Evolutionary conservation across 53 echinoderm and acorn worm species (phyloP), one percentile per base, ranked within the genome.

Genomic region (Holothuria scabra): DNA sequence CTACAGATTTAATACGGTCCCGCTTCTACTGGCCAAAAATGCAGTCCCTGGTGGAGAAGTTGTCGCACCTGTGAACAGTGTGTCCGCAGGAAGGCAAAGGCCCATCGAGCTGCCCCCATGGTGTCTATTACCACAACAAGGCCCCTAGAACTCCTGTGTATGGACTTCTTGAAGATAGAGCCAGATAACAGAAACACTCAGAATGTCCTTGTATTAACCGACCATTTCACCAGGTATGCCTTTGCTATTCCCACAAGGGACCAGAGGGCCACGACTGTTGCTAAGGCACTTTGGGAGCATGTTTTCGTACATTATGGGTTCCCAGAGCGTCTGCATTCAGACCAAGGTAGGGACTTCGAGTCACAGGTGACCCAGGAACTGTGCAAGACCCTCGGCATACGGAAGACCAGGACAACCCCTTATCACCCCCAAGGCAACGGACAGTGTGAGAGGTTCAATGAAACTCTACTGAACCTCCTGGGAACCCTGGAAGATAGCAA

Each of bases 21-120:
- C 81, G 86, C 2, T 93, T 93, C 78, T 90, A 90, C 62, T 93
- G 90, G 90, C 88, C 93, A 0, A 66, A 28, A 55, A 87, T 90
- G 93, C 79, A 63, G 20, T 28, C 20, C 2, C 68, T 70, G 63
- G 85, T 92, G 6, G 90, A 90, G 38, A 38, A 85, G 41, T n/a
- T 83, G 66, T 37, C 41, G 46, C 5, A 83, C 37, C 7, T 83
- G 83, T 41, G 83, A 83, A 49, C 63, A 66, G 46, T 83, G 66
- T 29, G 64, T 83, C 22, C 19, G 48, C 22, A 32, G 83, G 83
- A 83, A 83, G 65, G 44, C 62, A 25, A 62, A 60, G 19, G 81
- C 62, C 11, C 8, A 14, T 1, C 32, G 62, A 59, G 67, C 82
- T 19, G 64, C 82, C 1, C 34, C 63, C 10, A 14, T 82, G 31